Percentiles rank a stretch among this genome's conserved stretches.
Evolutionary conservation across 2,888 invertebrate genomes (phyloP).

Genomic region (Allygus modestus): DNA sequence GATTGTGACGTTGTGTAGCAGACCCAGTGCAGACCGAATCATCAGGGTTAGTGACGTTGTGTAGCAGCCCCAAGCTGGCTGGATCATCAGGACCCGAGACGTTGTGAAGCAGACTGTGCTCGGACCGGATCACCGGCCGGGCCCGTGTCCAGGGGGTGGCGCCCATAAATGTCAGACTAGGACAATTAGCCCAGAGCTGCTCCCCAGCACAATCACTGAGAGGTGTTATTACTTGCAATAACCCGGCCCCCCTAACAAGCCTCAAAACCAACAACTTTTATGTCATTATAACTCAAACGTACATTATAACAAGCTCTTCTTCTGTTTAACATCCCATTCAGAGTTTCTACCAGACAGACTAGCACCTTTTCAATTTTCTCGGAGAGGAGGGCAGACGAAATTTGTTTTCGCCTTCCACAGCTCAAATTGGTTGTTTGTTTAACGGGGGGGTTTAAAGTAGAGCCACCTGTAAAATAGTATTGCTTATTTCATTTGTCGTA

Average conservation of each 20-base stretch:
- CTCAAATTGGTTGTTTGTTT: no score
- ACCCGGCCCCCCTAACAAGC: conserved; percentile 45
- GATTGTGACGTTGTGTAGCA: not conserved
- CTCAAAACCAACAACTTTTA: conserved; percentile 46
- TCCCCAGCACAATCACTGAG: conserved; percentile 1
- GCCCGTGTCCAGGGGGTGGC: not conserved
- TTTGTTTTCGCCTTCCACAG: not conserved
- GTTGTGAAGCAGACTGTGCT: no score
- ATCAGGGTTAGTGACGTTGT: not conserved
- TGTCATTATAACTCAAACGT: conserved; percentile 43
- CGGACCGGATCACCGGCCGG: not conserved
- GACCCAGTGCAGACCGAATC: not conserved
- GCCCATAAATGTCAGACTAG: conserved; percentile 27
- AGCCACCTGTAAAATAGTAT: no score
- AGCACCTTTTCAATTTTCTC: conserved; percentile 2
- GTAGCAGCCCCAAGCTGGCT: not conserved
- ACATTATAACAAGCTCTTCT: conserved; percentile 42
- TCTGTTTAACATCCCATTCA: conserved; percentile 42
- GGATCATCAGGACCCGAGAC: not conserved
- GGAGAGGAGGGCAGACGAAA: not conserved
- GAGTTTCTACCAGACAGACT: not conserved
- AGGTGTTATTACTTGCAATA: conserved; percentile 51
- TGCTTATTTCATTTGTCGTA: no score
- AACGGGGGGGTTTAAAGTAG: no score
- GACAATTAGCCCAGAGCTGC: conserved; percentile 42